phyloP scores from a whole-genome alignment of 2,888 invertebrate species.

The Junonia oenone region DNA sequence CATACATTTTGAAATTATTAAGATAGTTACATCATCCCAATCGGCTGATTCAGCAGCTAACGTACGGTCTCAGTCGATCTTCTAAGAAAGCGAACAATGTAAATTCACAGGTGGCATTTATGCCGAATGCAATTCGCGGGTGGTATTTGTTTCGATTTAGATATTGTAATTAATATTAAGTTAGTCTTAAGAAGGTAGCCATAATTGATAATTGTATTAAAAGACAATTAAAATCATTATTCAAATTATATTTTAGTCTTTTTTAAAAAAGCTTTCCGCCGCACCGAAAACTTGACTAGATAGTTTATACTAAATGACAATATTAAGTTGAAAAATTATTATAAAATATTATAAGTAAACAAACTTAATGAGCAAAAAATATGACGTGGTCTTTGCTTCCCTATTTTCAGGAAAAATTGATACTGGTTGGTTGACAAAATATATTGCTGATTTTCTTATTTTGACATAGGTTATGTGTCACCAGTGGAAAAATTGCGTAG shows the following conservation, averaged over 20 bases:
- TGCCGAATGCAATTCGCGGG: not conserved
- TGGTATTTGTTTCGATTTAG: not conserved
- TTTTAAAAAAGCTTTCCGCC: no score
- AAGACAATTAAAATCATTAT: no score
- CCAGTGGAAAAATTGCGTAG: not conserved
- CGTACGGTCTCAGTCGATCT: not conserved
- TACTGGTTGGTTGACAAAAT: not conserved
- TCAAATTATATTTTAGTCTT: no score
- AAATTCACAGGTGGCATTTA: not conserved
- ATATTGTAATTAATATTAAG: not conserved
- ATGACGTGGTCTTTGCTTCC: no score
- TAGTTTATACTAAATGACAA: no score
- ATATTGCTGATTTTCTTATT: not conserved
- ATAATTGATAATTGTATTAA: not conserved
- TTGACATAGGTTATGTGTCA: not conserved
- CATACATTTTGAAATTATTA: no score
- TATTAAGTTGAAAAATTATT: no score
- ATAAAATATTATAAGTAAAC: no score
- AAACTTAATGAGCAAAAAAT: no score
- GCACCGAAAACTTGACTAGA: no score
- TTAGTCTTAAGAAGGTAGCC: not conserved
- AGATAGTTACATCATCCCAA: not conserved
- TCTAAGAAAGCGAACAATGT: not conserved
- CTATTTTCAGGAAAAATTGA: no score
- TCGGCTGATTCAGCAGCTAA: conserved; percentile 1